phyloP scores from a whole-genome alignment of 1,140 invertebrate genomes.

The Solen grandis region DNA sequence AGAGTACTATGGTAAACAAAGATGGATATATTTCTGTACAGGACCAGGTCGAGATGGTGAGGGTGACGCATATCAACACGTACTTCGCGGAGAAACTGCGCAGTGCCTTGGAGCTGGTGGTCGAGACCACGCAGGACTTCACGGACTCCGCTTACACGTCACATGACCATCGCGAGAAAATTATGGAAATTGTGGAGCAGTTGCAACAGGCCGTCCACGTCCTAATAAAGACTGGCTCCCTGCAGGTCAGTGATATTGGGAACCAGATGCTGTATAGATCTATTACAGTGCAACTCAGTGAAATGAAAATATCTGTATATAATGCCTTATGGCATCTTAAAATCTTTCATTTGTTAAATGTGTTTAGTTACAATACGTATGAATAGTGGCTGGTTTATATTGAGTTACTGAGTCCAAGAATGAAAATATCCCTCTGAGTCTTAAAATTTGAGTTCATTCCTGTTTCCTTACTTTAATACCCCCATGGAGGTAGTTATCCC shows the following conservation, averaged over 20 bases:
- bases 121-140: conserved; percentile 98
- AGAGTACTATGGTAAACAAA: no score
- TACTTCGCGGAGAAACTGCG: conserved; percentile 85
- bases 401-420: no score
- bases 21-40: no score
- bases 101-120: conserved; percentile 91
- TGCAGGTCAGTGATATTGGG: conserved; percentile 88
- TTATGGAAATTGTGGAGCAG: conserved; percentile 91
- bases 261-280: no score
- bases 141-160: conserved; percentile 99
- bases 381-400: no score
- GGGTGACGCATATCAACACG: conserved; percentile 85
- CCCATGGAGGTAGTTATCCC: no score
- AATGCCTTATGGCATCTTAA: not conserved
- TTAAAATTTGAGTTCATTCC: no score
- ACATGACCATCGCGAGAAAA: conserved; percentile 97
- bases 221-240: conserved; percentile 90
- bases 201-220: conserved; percentile 70
- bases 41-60: conserved; percentile 91
- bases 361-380: no score
- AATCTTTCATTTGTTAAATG: no score
- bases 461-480: no score
- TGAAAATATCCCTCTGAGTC: no score
- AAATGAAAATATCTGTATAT: not conserved
- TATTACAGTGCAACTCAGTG: not conserved